phyloP scores from a whole-genome alignment of 2,113 vertebrate species.

The Ictidomys tridecemlineatus region DNA sequence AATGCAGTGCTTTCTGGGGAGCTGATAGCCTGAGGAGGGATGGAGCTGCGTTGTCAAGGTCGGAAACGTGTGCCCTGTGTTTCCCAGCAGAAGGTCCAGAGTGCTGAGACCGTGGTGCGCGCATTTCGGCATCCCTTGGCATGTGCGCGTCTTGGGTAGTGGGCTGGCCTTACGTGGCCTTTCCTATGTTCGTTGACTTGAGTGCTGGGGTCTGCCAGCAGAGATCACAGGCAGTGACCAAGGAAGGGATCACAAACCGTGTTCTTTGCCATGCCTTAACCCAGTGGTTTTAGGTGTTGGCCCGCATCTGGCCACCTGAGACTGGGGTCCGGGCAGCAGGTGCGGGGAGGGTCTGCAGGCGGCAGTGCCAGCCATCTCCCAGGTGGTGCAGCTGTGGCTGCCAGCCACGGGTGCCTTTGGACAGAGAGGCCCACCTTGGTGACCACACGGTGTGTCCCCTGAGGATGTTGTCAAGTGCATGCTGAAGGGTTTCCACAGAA shows the following conservation, averaged over 20 bases:
- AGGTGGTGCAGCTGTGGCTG: rapidly evolving
- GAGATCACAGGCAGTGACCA: not conserved
- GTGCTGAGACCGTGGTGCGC: too few species aligned
- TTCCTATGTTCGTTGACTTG: not conserved
- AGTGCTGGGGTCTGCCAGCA: not conserved
- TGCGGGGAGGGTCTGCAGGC: rapidly evolving
- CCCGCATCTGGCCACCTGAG: not conserved
- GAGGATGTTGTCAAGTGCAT: not conserved
- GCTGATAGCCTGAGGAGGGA: not conserved
- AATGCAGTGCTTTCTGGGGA: not conserved
- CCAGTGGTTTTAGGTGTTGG: rapidly evolving
- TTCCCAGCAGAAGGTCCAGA: too few species aligned
- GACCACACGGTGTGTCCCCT: rapidly evolving
- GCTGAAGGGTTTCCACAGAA: rapidly evolving
- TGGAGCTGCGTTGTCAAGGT: not conserved
- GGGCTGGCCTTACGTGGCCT: rapidly evolving
- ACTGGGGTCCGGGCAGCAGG: too few species aligned
- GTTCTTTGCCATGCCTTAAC: not conserved
- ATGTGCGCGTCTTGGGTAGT: rapidly evolving
- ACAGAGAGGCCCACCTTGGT: not conserved
- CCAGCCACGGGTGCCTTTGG: not conserved
- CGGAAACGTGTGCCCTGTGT: not conserved
- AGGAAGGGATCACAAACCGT: not conserved
- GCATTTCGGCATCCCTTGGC: not conserved
- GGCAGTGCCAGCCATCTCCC: rapidly evolving